Evolutionary conservation across 2,888 invertebrate species (phyloP).

Genomic region (Mythimna albipuncta): DNA sequence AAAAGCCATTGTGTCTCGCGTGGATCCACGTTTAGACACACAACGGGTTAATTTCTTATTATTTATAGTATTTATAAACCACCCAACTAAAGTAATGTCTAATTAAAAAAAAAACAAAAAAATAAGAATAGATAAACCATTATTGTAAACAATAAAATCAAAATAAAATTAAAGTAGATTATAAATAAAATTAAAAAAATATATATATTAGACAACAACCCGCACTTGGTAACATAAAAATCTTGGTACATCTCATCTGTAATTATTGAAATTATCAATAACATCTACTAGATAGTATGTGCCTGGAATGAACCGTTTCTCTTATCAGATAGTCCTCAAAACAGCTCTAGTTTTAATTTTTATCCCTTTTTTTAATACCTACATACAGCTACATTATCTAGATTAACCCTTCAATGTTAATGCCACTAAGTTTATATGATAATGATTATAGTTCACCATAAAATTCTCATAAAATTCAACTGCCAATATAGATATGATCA

Average conservation of each 20-base stretch:
- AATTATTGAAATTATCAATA: conserved; percentile 10
- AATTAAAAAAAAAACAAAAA: neutral
- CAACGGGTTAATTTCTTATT: too few species aligned
- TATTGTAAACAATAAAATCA: too few species aligned
- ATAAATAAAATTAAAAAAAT: neutral
- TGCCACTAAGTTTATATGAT: conserved; percentile 27
- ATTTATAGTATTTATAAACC: neutral
- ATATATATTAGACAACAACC: neutral
- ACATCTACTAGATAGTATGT: conserved; percentile 10
- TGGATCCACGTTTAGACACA: too few species aligned
- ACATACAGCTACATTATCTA: conserved; percentile 4
- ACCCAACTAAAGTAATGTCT: neutral
- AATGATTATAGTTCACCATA: conserved; percentile 47
- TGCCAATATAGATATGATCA: conserved; percentile 37
- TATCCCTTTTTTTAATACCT: conserved; percentile 14
- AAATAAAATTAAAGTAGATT: neutral
- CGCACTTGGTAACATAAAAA: neutral
- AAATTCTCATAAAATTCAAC: conserved; percentile 57
- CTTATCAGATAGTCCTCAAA: conserved; percentile 26
- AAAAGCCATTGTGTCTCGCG: too few species aligned
- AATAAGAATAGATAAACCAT: neutral
- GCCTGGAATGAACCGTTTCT: conserved; percentile 22
- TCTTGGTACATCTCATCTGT: neutral
- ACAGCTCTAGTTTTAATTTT: conserved; percentile 26
- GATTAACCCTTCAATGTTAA: conserved; percentile 34